phyloP scores from a whole-genome alignment of 2,113 vertebrate genomes.

The Toxotes jaculatrix region DNA sequence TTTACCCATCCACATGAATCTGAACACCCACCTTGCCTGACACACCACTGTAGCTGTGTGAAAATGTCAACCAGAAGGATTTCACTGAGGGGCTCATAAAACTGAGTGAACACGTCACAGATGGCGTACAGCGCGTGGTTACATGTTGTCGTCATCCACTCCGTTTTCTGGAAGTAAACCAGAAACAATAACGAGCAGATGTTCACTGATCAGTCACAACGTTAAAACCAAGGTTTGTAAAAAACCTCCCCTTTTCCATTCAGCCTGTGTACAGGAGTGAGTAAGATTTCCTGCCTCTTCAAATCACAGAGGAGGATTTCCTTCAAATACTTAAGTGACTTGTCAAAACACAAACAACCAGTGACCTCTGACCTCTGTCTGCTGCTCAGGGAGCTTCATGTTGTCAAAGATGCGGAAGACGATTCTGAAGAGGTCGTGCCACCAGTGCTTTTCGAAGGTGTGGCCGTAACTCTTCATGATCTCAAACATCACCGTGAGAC shows the following conservation, averaged over 20 bases:
- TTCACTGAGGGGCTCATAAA: conserved; percentile 94
- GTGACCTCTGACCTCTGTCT: conserved; percentile 90
- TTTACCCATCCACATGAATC: neutral
- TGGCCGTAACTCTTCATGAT: conserved; percentile 99
- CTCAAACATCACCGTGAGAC: conserved; percentile 98
- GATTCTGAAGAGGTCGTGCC: conserved; percentile 98
- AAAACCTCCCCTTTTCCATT: neutral
- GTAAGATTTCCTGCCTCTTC: neutral
- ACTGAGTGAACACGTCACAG: conserved; percentile 97
- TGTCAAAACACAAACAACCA: neutral
- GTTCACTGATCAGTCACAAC: too few relatives aligned
- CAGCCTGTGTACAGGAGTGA: neutral
- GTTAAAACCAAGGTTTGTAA: neutral
- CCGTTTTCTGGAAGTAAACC: conserved; percentile 88
- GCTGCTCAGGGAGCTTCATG: conserved; percentile 98
- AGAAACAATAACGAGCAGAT: neutral
- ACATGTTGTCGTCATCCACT: conserved; percentile 99
- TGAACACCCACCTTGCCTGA: conserved; percentile 91
- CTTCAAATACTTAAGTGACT: neutral
- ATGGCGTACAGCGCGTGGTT: conserved; percentile 98
- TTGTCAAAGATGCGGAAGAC: conserved; percentile 99
- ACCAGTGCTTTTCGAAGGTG: conserved; percentile 98
- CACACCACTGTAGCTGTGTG: conserved; percentile 97
- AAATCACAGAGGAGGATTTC: neutral
- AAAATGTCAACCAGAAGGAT: conserved; percentile 94